These are phyloP conservation scores for Acrossocheilus fasciatus DNA, from an alignment of 2,797 vertebrate species.

Conservation along the genomic window DNA sequence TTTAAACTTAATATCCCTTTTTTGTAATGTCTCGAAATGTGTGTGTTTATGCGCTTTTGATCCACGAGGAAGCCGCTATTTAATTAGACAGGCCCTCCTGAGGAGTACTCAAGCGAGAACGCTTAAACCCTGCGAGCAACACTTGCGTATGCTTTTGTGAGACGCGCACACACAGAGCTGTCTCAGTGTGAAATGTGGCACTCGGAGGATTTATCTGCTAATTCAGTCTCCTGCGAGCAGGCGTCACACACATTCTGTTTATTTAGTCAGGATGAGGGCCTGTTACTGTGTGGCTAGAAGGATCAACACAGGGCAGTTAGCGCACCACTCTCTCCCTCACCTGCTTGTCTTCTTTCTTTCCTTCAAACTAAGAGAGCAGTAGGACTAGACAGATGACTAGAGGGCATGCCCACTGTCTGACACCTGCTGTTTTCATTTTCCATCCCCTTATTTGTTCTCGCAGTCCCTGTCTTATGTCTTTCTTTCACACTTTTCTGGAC, in stretches of 20 bases:
- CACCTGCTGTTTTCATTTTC: constrained; percentile 46
- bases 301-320: constrained; percentile 22
- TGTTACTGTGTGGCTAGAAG: constrained; percentile 5
- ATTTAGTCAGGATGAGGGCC: constrained; percentile 31
- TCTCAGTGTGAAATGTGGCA: constrained; percentile 19
- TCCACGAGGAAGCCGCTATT: constrained; percentile 20
- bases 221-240: constrained; percentile 28
- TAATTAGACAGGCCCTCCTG: constrained; percentile 36
- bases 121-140: constrained; percentile 23
- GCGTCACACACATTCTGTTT: constrained; percentile 29
- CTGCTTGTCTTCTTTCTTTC: constrained; percentile 27
- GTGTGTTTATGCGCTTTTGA: constrained; percentile 6
- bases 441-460: constrained; percentile 33
- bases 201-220: constrained; percentile 24
- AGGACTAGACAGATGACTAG: constrained; percentile 24
- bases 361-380: constrained; percentile 18
- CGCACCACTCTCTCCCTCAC: constrained; percentile 4
- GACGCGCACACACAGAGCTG: constrained; percentile 17
- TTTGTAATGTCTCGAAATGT: constrained; percentile 14
- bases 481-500: constrained; percentile 16
- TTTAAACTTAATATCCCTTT: constrained; percentile 2
- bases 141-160: constrained; percentile 17
- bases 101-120: constrained; percentile 25
- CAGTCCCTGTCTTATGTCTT: constrained; percentile 25
- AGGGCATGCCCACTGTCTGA: constrained; percentile 43